Percentiles rank a stretch among this genome's conserved stretches.
Evolutionary conservation across 2,888 invertebrate genomes (phyloP).

Genomic region (Coleophora flavipennella): DNA sequence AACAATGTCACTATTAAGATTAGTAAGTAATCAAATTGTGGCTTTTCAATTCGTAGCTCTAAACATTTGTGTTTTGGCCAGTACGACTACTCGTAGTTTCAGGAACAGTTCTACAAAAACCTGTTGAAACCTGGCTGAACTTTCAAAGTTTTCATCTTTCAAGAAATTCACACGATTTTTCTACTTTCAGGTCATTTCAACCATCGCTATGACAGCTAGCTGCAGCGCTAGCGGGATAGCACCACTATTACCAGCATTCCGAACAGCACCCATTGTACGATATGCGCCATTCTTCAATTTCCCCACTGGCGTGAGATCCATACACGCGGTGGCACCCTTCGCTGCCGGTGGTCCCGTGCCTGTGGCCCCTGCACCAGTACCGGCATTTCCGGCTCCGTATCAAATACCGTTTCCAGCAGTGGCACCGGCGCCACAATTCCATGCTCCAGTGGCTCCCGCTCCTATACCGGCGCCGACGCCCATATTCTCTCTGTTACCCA

Average conservation of each 20-base stretch:
- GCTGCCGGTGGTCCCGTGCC: constrained; percentile 24
- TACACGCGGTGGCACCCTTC: constrained; percentile 50
- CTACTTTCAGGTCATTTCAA: constrained; percentile 40
- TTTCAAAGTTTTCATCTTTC: background rate
- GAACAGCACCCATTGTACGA: constrained; percentile 50
- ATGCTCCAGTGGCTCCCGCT: constrained; percentile 1
- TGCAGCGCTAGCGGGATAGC: constrained; percentile 55
- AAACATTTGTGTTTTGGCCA: background rate
- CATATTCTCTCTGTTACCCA: background rate
- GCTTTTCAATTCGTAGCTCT: too few relatives aligned
- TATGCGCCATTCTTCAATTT: constrained; percentile 66
- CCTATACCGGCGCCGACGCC: constrained; percentile 1
- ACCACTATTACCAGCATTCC: constrained; percentile 34
- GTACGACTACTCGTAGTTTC: background rate
- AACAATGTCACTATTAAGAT: constrained; percentile 48
- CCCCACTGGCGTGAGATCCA: constrained; percentile 49
- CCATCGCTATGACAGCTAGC: constrained; percentile 49
- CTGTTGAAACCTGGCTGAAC: background rate
- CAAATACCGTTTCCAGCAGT: constrained; percentile 9
- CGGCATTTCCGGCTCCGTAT: constrained; percentile 7
- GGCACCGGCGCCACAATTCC: constrained; percentile 7
- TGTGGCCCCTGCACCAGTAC: constrained; percentile 12
- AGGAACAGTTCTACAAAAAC: background rate
- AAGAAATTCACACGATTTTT: background rate
- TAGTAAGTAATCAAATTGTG: constrained; percentile 39